phyloP scores from a whole-genome alignment of 2,797 vertebrate genomes.

The Craterocephalus amniculus region DNA sequence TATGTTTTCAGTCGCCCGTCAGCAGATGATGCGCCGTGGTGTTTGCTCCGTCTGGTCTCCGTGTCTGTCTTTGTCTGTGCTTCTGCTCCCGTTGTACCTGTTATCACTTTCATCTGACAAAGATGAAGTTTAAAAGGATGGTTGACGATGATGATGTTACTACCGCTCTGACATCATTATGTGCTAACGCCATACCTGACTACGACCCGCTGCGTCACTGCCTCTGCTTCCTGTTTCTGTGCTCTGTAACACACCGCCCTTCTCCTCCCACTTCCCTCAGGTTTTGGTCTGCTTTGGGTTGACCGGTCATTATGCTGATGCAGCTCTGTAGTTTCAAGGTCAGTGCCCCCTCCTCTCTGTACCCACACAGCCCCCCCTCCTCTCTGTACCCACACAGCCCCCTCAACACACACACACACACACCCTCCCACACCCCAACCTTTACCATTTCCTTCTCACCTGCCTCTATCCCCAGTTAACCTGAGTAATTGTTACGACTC shows the following conservation, averaged over 20 bases:
- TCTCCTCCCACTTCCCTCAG: constrained; percentile 93
- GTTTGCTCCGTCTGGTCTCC: neutral
- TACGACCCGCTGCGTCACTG: constrained; percentile 43
- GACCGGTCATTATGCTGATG: constrained; percentile 98
- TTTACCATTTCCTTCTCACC: too few species aligned
- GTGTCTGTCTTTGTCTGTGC: constrained; percentile 22
- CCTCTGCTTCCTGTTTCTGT: constrained; percentile 54
- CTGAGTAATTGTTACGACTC: too few species aligned
- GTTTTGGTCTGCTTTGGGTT: constrained; percentile 95
- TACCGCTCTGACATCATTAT: constrained; percentile 1
- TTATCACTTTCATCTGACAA: constrained; percentile 42
- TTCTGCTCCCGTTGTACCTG: neutral
- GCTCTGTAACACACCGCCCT: constrained; percentile 79
- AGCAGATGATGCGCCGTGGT: neutral
- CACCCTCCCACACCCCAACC: too few species aligned
- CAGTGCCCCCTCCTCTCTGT: constrained; percentile 87
- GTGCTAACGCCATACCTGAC: constrained; percentile 11
- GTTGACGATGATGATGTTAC: constrained; percentile 8
- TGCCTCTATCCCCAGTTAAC: too few species aligned
- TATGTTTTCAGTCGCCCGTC: too few species aligned
- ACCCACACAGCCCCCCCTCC: constrained; percentile 5
- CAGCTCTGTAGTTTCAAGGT: constrained; percentile 99
- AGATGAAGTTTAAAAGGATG: constrained; percentile 44
- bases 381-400: constrained; percentile 5
- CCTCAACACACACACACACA: too few species aligned